Base-by-base conservation (phyloP, 2,888 invertebrate species). In the Scaptomyza flava region DNA sequence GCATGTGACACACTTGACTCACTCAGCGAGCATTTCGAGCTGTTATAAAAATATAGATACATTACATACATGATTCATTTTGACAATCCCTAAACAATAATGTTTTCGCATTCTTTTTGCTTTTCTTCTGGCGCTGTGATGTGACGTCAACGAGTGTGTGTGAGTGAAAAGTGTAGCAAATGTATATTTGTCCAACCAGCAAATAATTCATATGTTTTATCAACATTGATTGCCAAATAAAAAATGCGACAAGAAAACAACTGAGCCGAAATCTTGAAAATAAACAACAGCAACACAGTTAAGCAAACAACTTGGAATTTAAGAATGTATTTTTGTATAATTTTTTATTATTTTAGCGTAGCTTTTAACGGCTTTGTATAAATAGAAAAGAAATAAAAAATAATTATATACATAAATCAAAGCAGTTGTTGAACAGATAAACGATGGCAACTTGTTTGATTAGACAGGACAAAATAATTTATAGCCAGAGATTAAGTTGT, bases 131-230 rank as follows among this genome's bases (percentile, higher is more conserved):
- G 70, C 74, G 70, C 68, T 69, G 77, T 75, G 75, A 75, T 69
- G 77, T 75, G 75, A 75, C 75, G 76, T 58, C 63, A 62, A 36
- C 12, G 33, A n/a, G n/a, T 33, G 20, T 34, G 11, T 34, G 33
- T 33, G 34, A n/a, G 53, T 34, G 46, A 53, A 60, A 67, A 45
- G 59, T 77, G 72, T 74, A 59, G 66, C 36, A 52, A 57, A 62
- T 58, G 20, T 56, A 12, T 33, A 8, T 17, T 57, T 62, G 59
- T 66, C 62, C 46, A 23, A 17, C 8, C 33, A 36, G 43, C 72
- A 66, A 79, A 84, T 85, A 87, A 86, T 77, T 84, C 74, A 87
- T 74, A 72, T 87, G 88, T 87, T 87, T 84, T 85, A 87, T 85
- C 79, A 82, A 75, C 72, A 72, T 80, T 69, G 69, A 73, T 79